Evolutionary conservation across 2,113 vertebrate genomes (phyloP).

Genomic region (Urocolius indicus): DNA sequence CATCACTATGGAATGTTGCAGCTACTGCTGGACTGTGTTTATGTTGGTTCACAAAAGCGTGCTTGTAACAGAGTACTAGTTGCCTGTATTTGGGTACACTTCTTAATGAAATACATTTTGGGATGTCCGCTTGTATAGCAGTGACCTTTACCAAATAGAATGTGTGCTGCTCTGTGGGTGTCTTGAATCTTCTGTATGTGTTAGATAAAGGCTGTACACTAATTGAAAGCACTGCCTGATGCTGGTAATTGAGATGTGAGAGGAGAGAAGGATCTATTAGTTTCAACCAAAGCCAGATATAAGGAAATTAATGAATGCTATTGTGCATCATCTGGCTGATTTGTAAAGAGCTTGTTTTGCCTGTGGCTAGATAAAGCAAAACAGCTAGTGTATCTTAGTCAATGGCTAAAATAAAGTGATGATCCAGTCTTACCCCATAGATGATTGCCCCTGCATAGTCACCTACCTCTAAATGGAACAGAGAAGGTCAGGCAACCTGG

Average conservation of each 20-base stretch:
- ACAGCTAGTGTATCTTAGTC: not conserved
- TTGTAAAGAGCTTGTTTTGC: not conserved
- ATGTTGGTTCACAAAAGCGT: fast-evolving
- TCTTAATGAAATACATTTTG: not conserved
- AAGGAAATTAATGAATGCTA: not conserved
- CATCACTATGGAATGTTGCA: not conserved
- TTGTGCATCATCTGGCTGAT: not conserved
- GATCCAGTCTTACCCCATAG: not conserved
- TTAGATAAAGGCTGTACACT: not conserved
- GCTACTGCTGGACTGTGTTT: not conserved
- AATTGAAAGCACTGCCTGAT: not conserved
- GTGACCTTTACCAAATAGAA: not conserved
- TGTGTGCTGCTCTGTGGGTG: not conserved
- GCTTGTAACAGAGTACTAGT: not conserved
- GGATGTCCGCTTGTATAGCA: not conserved
- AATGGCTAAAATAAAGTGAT: not conserved
- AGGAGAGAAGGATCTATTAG: not conserved
- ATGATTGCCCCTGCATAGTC: not conserved
- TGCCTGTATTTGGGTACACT: not conserved
- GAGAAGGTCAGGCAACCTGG: not conserved
- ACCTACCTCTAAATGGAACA: not conserved
- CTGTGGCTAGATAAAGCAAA: not conserved
- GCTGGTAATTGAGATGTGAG: not conserved
- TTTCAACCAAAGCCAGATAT: not conserved
- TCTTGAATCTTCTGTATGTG: not conserved